Evolutionary conservation across 2,888 invertebrate species (phyloP).

Genomic region (Helicoverpa assulta): DNA sequence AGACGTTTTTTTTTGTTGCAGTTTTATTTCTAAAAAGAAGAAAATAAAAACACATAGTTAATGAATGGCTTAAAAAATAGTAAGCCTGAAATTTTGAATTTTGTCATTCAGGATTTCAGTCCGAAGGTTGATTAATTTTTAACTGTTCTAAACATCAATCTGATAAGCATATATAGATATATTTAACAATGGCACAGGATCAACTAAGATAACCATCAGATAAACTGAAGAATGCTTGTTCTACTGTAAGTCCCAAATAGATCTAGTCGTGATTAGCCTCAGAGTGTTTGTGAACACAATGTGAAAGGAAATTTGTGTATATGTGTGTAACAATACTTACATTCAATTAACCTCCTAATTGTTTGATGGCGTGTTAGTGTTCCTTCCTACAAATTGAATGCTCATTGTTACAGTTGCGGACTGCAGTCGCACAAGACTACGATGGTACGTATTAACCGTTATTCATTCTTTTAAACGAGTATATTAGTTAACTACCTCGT

Average conservation of each 20-base stretch:
- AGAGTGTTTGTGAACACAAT: slow-evolving; percentile 52
- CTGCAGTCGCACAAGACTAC: slow-evolving; percentile 87
- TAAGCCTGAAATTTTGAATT: too few species aligned
- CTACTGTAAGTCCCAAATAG: slow-evolving; percentile 55
- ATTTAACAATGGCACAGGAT: slow-evolving; percentile 54
- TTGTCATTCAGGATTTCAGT: background rate
- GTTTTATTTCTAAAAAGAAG: too few species aligned
- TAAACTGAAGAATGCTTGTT: slow-evolving; percentile 45
- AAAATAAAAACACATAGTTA: too few species aligned
- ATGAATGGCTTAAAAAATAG: too few species aligned
- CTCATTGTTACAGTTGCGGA: slow-evolving; percentile 86
- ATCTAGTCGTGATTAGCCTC: slow-evolving; percentile 52
- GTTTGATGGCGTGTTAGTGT: slow-evolving; percentile 73
- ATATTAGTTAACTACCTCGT: slow-evolving; percentile 20
- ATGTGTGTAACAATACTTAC: slow-evolving; percentile 68
- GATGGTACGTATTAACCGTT: slow-evolving; percentile 82
- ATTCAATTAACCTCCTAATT: slow-evolving; percentile 74
- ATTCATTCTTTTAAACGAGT: slow-evolving; percentile 39
- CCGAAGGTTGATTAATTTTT: slow-evolving; percentile 26
- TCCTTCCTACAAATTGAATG: slow-evolving; percentile 79
- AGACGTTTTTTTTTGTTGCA: background rate
- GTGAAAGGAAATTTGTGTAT: slow-evolving; percentile 63
- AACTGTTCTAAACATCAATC: slow-evolving; percentile 34
- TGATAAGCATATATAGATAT: slow-evolving; percentile 26
- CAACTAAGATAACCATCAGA: slow-evolving; percentile 42